Evolutionary conservation across 2,797 vertebrate genomes (phyloP), one percentile per base, ranked within the genome.

Genomic region (Acipenser ruthenus): DNA sequence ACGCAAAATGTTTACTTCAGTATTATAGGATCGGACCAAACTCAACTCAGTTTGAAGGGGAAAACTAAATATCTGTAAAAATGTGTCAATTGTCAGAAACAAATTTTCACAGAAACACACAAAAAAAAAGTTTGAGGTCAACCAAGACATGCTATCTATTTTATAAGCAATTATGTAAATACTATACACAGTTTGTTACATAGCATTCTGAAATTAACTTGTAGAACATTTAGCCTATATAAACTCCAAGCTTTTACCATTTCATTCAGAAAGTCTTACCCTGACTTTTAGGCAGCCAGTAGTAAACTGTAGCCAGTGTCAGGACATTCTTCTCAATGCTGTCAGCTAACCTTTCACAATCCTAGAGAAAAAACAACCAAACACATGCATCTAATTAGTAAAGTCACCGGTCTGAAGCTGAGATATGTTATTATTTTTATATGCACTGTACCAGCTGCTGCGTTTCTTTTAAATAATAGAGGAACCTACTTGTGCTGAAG

Each of bases 221-320:
- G 37, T 37, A 5, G 37, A 37, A 37, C 37, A 37, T 37, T 37
- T 37, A 37, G 37, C 37, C 37, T 37, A 37, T 37, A 5, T 5
- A 37, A 37, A 37, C 37, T 4, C 4, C 4, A 37, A 37, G 37
- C 37, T 37, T 37, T 7, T 13, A 49, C 8, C 1, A 47, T 9
- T 11, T 37, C 10, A 37, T 37, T 23, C 5, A 13, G 13, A n/a
- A 58, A 15, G 6, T 12, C 81, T 88, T 85, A 96, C 95, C 95
- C 87, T 92, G 92, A 66, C 88, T 87, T 82, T 95, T 95, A 0
- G 94, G 95, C 1, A 97, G 83, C 80, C 89, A 93, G 80, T 89
- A 94, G 68, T 92, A 97, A 4, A 91, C 83, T 0, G 89, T 87
- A 18, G 88, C 87, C 68, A 93, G 72, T 50, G 88, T 84, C 67